Conservation (phyloP, 2,888 invertebrate genomes). For the Orthonychiurus folsomi region DNA sequence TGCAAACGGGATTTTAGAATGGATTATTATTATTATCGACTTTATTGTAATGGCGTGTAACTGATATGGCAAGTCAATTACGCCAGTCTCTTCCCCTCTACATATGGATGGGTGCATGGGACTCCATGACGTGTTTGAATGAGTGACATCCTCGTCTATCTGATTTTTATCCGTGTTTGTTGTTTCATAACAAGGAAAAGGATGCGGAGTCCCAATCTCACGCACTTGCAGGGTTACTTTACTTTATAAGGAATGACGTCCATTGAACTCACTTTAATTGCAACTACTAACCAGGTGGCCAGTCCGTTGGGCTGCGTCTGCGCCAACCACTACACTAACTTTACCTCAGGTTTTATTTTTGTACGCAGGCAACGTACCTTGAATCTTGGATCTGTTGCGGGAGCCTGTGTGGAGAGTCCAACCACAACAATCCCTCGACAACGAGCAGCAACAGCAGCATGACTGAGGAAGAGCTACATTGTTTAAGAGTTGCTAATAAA, state of each 20-base stretch:
- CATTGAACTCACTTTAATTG: background rate
- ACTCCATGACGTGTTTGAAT: background rate
- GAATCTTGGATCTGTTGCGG: conserved; percentile 18
- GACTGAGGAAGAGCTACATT: conserved; percentile 22
- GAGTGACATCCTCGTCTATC: background rate
- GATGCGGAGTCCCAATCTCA: background rate
- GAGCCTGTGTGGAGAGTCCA: background rate
- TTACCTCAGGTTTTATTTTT: background rate
- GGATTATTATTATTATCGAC: no score
- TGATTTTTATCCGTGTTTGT: background rate
- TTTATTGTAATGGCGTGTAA: no score
- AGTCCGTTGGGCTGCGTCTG: no score
- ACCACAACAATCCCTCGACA: background rate
- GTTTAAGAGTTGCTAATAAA: conserved; percentile 25
- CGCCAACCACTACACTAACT: background rate
- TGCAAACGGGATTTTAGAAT: no score
- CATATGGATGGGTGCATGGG: background rate
- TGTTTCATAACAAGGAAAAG: background rate
- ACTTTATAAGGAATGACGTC: background rate
- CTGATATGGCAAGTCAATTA: no score
- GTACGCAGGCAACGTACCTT: conserved; percentile 1
- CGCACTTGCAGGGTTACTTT: no score
- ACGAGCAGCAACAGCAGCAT: background rate
- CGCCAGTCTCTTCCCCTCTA: background rate
- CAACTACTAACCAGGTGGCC: background rate